phyloP scores from a whole-genome alignment of 2,113 vertebrate genomes.

The Thomomys bottae region DNA sequence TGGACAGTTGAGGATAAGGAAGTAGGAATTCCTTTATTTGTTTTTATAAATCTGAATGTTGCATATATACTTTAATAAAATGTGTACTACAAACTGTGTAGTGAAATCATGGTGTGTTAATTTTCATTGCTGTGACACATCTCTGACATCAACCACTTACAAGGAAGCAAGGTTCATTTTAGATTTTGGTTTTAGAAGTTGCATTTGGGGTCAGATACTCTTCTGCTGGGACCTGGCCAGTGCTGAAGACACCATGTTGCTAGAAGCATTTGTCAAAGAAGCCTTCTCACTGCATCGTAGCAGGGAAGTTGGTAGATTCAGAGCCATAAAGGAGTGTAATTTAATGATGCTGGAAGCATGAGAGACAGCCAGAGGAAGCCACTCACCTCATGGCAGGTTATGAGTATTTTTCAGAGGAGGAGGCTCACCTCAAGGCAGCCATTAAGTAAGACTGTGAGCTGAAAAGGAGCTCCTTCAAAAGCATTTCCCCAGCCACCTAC shows the following conservation, averaged over 20 bases:
- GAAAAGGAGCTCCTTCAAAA: background rate
- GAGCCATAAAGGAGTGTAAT: background rate
- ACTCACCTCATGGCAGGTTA: no score
- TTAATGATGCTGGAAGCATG: no score
- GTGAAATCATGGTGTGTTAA: background rate
- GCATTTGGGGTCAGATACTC: background rate
- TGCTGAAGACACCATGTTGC: background rate
- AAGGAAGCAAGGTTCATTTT: background rate
- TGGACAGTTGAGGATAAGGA: background rate
- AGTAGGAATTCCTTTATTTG: background rate
- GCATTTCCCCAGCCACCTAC: accelerated
- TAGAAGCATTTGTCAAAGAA: background rate
- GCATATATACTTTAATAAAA: background rate
- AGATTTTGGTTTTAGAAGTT: background rate
- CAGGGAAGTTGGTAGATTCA: no score
- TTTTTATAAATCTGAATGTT: background rate
- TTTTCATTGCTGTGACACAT: background rate
- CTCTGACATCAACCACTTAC: background rate
- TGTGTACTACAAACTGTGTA: background rate
- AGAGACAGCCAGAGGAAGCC: no score
- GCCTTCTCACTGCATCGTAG: no score
- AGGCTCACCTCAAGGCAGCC: no score
- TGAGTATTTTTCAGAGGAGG: background rate
- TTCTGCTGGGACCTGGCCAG: background rate
- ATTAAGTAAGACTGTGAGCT: background rate